These are phyloP conservation scores for Panagrolaimus sp. DNA, from an alignment of 1,140 invertebrate genomes.

Conservation along the genomic window DNA sequence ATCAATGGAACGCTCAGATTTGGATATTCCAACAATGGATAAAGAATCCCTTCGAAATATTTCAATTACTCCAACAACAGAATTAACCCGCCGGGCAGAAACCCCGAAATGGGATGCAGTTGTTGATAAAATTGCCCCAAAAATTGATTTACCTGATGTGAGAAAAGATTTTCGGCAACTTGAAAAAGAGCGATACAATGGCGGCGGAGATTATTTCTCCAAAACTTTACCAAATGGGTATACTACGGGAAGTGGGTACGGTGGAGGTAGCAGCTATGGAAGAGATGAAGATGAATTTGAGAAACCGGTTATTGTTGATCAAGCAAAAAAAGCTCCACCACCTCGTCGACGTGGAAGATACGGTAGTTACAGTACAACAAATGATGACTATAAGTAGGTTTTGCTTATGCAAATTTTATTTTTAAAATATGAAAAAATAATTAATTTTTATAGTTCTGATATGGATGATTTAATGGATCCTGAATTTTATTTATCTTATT, in stretches of 20 bases:
- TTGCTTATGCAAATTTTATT: not conserved
- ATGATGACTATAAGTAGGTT: constrained; percentile 21
- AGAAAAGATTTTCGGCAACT: constrained; percentile 17
- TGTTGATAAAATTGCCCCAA: constrained; percentile 45
- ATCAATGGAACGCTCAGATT: constrained; percentile 19
- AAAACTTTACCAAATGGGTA: constrained; percentile 16
- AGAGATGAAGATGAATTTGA: constrained; percentile 34
- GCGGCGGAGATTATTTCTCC: constrained; percentile 12
- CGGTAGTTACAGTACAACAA: not conserved
- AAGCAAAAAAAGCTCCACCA: constrained; percentile 15
- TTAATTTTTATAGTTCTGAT: constrained; percentile 47
- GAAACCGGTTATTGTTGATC: constrained; percentile 34
- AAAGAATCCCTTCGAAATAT: constrained; percentile 16
- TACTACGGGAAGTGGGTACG: not conserved
- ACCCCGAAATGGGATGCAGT: constrained; percentile 58
- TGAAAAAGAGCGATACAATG: not conserved
- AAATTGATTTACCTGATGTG: constrained; percentile 10
- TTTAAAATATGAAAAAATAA: no score
- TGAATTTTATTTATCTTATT: constrained; percentile 52
- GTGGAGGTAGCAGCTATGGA: not conserved
- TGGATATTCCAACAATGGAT: constrained; percentile 25
- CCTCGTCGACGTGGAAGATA: not conserved
- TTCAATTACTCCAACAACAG: constrained; percentile 23
- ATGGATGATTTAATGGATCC: constrained; percentile 59
- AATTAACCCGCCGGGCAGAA: constrained; percentile 34